Evolutionary conservation across 2,113 vertebrate genomes (phyloP).

Genomic region (Scatophagus argus): DNA sequence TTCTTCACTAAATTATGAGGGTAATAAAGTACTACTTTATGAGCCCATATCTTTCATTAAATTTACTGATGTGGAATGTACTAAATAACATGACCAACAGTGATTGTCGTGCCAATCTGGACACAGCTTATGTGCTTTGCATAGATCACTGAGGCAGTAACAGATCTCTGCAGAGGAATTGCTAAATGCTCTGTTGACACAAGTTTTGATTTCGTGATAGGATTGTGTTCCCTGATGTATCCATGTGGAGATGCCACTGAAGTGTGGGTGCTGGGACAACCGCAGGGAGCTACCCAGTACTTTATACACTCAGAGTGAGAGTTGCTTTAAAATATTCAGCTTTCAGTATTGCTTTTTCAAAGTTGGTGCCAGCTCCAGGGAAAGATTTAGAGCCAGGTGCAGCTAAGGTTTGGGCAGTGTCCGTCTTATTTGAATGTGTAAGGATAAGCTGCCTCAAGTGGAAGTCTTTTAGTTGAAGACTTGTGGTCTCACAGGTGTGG

Average conservation of each 20-base stretch:
- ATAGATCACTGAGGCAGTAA: constrained; percentile 27
- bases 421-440: constrained; percentile 15
- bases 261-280: constrained; percentile 4
- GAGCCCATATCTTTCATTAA: constrained; percentile 53
- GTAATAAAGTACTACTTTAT: constrained; percentile 55
- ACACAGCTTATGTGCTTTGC: constrained; percentile 30
- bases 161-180: constrained; percentile 24
- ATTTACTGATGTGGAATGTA: constrained; percentile 47
- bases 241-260: not conserved
- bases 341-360: constrained; percentile 21
- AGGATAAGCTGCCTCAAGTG: not conserved
- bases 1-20: constrained; percentile 47
- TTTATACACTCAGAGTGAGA: constrained; percentile 7
- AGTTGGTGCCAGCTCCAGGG: not conserved
- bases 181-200: constrained; percentile 13
- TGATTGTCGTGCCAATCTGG: constrained; percentile 36
- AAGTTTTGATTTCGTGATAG: constrained; percentile 1
- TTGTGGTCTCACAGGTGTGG: not conserved
- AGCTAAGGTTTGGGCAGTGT: constrained; percentile 4
- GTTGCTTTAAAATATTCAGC: constrained; percentile 11
- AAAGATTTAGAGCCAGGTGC: constrained; percentile 1
- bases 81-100: constrained; percentile 56
- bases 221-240: constrained; percentile 9
- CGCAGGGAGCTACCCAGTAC: not conserved
- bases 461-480: not conserved